Evolutionary conservation across 1,140 invertebrate species (phyloP).

Genomic region (Conus betulinus): DNA sequence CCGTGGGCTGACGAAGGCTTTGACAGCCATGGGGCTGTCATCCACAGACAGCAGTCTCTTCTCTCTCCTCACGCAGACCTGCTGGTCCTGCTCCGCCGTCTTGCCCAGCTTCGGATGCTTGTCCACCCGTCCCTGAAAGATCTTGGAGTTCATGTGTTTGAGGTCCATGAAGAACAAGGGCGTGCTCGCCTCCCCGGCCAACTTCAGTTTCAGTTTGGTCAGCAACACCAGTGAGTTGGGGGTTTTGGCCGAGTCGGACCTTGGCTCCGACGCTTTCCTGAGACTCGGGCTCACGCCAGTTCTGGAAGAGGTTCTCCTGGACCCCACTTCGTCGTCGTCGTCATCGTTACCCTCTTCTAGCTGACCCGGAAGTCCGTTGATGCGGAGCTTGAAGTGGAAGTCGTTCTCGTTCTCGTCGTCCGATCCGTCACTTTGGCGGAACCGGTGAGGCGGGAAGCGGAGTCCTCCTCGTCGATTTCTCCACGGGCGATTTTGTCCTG

Average conservation of each 20-base stretch:
- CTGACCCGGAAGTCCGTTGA: background rate
- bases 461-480: conserved; percentile 44
- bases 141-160: conserved; percentile 54
- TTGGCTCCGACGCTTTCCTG: background rate
- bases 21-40: conserved; percentile 23
- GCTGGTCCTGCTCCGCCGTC: background rate
- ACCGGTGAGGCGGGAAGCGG: conserved; percentile 20
- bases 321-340: background rate
- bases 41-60: background rate
- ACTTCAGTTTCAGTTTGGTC: conserved; percentile 35
- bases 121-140: conserved; percentile 43
- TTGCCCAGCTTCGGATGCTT: conserved; percentile 36
- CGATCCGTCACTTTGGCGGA: conserved; percentile 13
- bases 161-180: conserved; percentile 55
- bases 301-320: background rate
- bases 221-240: background rate
- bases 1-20: conserved; percentile 55
- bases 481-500: conserved; percentile 51
- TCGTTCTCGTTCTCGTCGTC: conserved; percentile 11
- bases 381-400: background rate
- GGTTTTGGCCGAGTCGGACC: background rate
- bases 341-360: background rate
- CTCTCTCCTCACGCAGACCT: background rate
- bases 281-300: background rate
- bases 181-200: conserved; percentile 19